Percentiles rank a stretch among this genome's conserved stretches.
Evolutionary conservation across 2,888 invertebrate species (phyloP).

Genomic region (Coenonympha arcania): DNA sequence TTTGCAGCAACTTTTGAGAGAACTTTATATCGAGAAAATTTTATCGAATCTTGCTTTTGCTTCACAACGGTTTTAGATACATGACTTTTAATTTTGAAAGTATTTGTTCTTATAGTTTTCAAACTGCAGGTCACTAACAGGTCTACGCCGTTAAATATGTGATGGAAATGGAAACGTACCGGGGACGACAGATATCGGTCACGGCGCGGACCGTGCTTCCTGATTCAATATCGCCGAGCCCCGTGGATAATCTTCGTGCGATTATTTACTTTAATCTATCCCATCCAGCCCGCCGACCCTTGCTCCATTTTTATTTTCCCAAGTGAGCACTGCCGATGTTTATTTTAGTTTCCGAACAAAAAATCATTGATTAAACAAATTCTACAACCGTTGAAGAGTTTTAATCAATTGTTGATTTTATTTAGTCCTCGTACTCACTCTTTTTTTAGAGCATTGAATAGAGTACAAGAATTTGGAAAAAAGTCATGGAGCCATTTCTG

Average conservation of each 20-base stretch:
- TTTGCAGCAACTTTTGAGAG: no score
- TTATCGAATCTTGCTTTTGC: no score
- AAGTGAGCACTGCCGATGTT: background rate
- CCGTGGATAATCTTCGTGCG: slow-evolving; percentile 38
- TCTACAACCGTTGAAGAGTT: slow-evolving; percentile 7
- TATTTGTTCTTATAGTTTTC: no score
- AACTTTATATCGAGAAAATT: no score
- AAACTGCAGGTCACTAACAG: no score
- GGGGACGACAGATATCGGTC: slow-evolving; percentile 35
- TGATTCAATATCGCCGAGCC: slow-evolving; percentile 35
- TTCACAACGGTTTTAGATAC: no score
- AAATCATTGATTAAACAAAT: slow-evolving; percentile 7
- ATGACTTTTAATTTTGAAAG: no score
- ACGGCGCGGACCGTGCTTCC: slow-evolving; percentile 58
- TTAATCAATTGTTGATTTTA: slow-evolving; percentile 1
- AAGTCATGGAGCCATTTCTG: no score
- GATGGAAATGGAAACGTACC: slow-evolving; percentile 52
- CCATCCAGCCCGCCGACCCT: slow-evolving; percentile 34
- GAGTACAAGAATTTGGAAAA: background rate
- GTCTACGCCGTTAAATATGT: no score
- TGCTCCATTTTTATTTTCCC: slow-evolving; percentile 10
- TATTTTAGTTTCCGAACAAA: slow-evolving; percentile 2
- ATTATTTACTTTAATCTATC: slow-evolving; percentile 65
- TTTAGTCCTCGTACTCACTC: background rate
- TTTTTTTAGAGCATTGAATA: background rate